A percentile compares a stretch with the other conserved stretches of the same genome.
Evolutionary conservation across 2,888 invertebrate species (phyloP).

Genomic region (Creontiades dilutus): DNA sequence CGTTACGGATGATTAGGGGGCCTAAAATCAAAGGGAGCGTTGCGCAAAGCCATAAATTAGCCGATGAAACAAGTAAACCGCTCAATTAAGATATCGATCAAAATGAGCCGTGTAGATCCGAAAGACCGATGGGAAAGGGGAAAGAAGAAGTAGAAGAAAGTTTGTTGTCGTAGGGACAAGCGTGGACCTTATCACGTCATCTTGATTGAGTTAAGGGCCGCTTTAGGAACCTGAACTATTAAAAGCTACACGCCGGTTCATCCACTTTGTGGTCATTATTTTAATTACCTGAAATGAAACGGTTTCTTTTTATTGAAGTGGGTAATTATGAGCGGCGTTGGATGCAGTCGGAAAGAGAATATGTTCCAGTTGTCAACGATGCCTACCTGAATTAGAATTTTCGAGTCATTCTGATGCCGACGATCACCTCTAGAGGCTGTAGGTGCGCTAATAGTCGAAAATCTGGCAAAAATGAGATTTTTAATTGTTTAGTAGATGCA

Average conservation of each 20-base stretch:
- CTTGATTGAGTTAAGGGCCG: constrained; percentile 41
- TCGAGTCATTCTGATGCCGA: too few relatives aligned
- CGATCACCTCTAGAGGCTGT: too few relatives aligned
- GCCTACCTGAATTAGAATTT: neutral
- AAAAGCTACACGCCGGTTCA: constrained; percentile 56
- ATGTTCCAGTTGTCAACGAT: neutral
- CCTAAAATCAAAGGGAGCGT: constrained; percentile 8
- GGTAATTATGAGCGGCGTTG: neutral
- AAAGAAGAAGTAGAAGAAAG: constrained; percentile 40
- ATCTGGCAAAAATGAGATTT: too few relatives aligned
- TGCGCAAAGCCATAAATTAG: constrained; percentile 28
- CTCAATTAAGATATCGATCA: constrained; percentile 36
- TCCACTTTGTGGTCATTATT: constrained; percentile 57
- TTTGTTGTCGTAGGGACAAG: constrained; percentile 42
- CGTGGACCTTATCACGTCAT: constrained; percentile 41
- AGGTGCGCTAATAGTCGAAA: too few relatives aligned
- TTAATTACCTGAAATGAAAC: neutral
- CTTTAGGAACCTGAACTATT: constrained; percentile 32
- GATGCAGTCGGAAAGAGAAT: neutral
- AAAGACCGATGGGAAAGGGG: neutral
- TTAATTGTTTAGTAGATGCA: too few relatives aligned
- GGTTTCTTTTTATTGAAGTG: neutral
- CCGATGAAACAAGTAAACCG: constrained; percentile 13
- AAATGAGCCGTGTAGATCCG: constrained; percentile 10
- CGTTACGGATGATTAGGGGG: neutral